Evolutionary conservation across 2,797 vertebrate species (phyloP), one percentile per base, ranked within the genome.

Genomic region (Eptatretus atami): DNA sequence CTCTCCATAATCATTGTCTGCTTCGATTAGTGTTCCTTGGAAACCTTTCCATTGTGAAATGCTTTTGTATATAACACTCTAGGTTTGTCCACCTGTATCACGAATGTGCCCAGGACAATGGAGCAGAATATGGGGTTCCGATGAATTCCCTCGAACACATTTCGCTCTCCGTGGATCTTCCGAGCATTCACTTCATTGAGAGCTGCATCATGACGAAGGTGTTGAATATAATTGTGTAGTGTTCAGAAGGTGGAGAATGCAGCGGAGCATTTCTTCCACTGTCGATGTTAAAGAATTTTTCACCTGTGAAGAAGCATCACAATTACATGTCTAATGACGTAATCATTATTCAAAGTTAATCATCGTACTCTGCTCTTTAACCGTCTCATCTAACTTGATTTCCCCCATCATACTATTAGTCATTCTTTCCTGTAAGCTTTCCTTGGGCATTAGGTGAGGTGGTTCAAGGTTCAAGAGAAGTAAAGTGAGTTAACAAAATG

Each of bases 131-230:
- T 98, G 65, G 79, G 76, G 71, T 98, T 96, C 69, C 73, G 80
- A 77, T 83, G 86, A 73, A 98, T 73, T 70, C 77, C 78, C 52
- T 86, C 77, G 0, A 98, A 96, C 68, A 98, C 86, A 0, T 98
- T 98, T 69, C 82, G 80, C 72, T 98, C 92, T 1, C 88, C 87
- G 0, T 98, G 92, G 75, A 98, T 96, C 74, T 98, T 98, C 68
- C 86, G 79, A 1, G 86, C 84, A 1, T 96, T 98, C 74, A 98
- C 84, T 72, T 98, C 92, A 1, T 98, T 98, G 75, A 98, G 15
- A 98, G 78, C 70, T 98, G 92, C 92, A 98, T 95, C 81, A 98
- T 82, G 70, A 98, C 92, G 2, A 98, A 98, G 64, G 88, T 84
- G 71, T 98, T 98, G 78, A 98, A 98, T 63, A 98, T 80, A 1